Base-by-base conservation (phyloP, 2,797 vertebrate genomes). In the Trachops cirrhosus region DNA sequence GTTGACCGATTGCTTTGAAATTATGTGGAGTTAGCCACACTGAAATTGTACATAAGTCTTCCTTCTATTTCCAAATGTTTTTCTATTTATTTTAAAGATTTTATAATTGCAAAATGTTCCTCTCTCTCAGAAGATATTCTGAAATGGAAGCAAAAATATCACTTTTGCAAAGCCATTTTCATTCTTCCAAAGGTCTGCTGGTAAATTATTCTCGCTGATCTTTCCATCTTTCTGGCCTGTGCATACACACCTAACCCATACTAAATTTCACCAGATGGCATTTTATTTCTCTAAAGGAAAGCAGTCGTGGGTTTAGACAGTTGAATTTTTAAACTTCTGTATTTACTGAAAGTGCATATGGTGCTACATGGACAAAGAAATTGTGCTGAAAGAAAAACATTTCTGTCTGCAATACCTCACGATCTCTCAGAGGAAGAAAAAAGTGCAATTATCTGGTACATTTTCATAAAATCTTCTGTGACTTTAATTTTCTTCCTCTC, bases 311-410 rank as follows among this genome's bases (percentile, higher is more conserved):
- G 94, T 88, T 97, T 96, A 97, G 94, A 97, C 96, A 97, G 97
- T 96, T 98, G 96, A 98, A 96, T 98, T 97, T 98, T 97, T 97
- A 97, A 98, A 96, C 96, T 96, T 97, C 97, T 97, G 97, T 97
- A 96, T 98, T 97, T 98, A 95, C 97, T 96, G 97, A 97, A 97
- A 97, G 96, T 97, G 97, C 97, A 97, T 97, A 96, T 97, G 97
- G 97, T 96, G 96, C 97, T 96, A 96, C 96, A 94, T 93, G 96
- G 96, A 98, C 97, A 97, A 97, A 97, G 97, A 96, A 96, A 94
- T 97, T 96, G 80, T 95, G 77, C 96, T 93, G 1, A 95, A 96
- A 93, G 93, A 97, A 95, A 96, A 93, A 84, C 83, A 91, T 37
- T 96, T 97, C 89, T 97, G 87, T 84, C 95, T 94, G 34, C 79